These are phyloP conservation scores for Fukomys damarensis DNA, from an alignment of 2,113 vertebrate species.

Conservation along the genomic window DNA sequence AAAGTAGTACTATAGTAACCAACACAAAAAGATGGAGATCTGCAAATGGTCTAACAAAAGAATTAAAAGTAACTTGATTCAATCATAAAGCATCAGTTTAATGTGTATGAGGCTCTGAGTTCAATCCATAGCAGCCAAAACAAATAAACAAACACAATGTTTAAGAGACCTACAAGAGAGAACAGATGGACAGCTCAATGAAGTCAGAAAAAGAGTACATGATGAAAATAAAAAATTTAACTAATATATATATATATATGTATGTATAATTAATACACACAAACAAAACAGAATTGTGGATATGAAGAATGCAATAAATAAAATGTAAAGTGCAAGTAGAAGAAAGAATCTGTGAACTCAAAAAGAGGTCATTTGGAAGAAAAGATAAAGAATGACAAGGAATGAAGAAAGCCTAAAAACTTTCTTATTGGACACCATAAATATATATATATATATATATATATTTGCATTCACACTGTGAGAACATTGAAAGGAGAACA, in stretches of 20 bases:
- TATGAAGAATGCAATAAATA: not conserved
- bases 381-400: not conserved
- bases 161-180: not conserved
- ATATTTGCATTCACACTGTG: not conserved
- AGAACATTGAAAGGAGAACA: not conserved
- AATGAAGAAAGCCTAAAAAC: not conserved
- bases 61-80: not conserved
- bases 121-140: not conserved
- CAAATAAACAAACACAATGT: not conserved
- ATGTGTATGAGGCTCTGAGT: not conserved
- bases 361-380: not conserved
- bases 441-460: too few species aligned
- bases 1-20: not conserved
- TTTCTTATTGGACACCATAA: not conserved
- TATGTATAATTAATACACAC: not conserved
- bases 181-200: not conserved
- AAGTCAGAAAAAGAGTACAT: not conserved
- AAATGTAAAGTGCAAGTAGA: not conserved
- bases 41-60: not conserved
- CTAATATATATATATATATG: not conserved
- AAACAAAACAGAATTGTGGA: not conserved
- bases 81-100: not conserved
- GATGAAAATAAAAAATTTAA: not conserved
- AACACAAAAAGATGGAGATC: not conserved
- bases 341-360: not conserved